These are phyloP conservation scores for Drosophila repleta DNA, from an alignment of 1,140 invertebrate species.

Conservation along the genomic window DNA sequence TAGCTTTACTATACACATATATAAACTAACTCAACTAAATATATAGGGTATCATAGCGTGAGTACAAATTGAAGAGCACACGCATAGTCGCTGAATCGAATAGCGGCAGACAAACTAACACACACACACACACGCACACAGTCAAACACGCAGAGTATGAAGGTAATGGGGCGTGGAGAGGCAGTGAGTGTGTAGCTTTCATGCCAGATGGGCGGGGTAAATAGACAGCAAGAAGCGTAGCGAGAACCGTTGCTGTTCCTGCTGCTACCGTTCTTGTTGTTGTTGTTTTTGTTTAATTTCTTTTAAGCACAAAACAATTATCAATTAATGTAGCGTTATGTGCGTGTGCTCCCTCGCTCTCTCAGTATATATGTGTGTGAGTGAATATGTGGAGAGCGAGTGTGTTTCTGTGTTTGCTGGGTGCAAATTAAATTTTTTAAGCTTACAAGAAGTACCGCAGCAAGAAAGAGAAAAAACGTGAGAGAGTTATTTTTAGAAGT, in stretches of 20 bases:
- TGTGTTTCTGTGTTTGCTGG: conserved; percentile 20
- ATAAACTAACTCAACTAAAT: not conserved
- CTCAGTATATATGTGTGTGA: conserved; percentile 10
- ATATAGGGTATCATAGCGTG: conserved; percentile 1
- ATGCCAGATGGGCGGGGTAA: not conserved
- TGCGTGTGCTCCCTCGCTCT: conserved; percentile 16
- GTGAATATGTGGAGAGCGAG: conserved; percentile 12
- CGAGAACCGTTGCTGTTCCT: conserved; percentile 16
- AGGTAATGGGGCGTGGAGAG: conserved; percentile 56
- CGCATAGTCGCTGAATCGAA: conserved; percentile 13
- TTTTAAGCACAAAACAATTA: conserved; percentile 80
- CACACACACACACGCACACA: conserved; percentile 6
- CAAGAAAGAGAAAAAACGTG: not conserved
- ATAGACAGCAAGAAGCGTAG: conserved; percentile 11
- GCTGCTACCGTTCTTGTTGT: conserved; percentile 15
- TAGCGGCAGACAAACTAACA: conserved; percentile 26
- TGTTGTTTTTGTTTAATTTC: conserved; percentile 75
- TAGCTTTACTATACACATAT: not conserved
- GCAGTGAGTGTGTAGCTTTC: conserved; percentile 19
- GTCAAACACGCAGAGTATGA: conserved; percentile 44
- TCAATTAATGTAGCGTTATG: conserved; percentile 77
- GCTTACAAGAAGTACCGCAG: conserved; percentile 37
- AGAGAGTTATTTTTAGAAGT: not conserved
- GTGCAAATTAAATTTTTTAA: conserved; percentile 71
- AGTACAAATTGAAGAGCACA: not conserved